Conservation (phyloP, 2,888 invertebrate species). For the Plagodis pulveraria region DNA sequence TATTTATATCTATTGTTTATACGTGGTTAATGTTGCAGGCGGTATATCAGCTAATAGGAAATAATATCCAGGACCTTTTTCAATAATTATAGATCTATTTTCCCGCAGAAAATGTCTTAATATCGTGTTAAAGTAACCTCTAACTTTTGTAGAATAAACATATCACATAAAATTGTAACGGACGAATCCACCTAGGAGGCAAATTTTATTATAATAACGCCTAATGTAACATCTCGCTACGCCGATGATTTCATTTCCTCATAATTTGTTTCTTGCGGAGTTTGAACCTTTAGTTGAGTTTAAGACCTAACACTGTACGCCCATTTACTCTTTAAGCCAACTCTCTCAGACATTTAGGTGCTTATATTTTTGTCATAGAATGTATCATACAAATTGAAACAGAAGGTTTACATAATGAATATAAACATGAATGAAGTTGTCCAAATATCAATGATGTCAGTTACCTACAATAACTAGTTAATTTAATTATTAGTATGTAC, state of each 20-base stretch:
- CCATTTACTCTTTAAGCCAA: slow-evolving; percentile 72
- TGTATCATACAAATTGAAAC: slow-evolving; percentile 28
- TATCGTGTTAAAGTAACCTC: slow-evolving; percentile 4
- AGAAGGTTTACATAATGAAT: slow-evolving; percentile 1
- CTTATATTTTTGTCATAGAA: slow-evolving; percentile 64
- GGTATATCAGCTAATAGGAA: no score
- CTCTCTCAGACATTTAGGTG: slow-evolving; percentile 60
- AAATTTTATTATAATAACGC: slow-evolving; percentile 44
- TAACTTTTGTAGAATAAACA: slow-evolving; percentile 19
- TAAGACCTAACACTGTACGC: slow-evolving; percentile 72
- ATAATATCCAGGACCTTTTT: no score
- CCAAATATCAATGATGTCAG: no score
- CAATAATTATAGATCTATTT: neutral
- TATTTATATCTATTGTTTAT: no score
- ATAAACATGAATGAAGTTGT: no score
- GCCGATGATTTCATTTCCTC: slow-evolving; percentile 65
- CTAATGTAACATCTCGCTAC: slow-evolving; percentile 32
- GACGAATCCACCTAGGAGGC: slow-evolving; percentile 23
- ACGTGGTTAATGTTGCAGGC: no score
- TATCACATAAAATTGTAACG: slow-evolving; percentile 19
- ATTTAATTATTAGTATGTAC: no score
- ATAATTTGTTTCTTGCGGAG: slow-evolving; percentile 74
- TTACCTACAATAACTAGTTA: no score
- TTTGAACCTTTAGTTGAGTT: slow-evolving; percentile 68
- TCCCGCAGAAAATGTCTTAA: neutral